Percentiles rank a stretch among this genome's conserved stretches.
These are phyloP conservation scores for Glyphotaelius pellucidus DNA, from an alignment of 2,888 invertebrate genomes.

Conservation along the genomic window DNA sequence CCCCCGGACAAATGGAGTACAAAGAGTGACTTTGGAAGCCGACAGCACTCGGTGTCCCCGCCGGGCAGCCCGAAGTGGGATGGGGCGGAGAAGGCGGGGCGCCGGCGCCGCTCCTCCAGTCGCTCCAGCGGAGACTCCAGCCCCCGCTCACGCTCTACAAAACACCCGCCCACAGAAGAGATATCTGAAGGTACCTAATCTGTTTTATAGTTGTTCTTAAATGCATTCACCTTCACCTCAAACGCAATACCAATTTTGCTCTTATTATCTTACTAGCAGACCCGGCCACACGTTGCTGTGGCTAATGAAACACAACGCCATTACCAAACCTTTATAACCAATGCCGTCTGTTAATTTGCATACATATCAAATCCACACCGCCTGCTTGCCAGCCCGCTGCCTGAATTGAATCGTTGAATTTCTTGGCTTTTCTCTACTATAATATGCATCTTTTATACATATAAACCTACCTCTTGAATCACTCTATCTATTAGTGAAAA, in stretches of 20 bases:
- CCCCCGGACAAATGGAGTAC: slow-evolving; percentile 63
- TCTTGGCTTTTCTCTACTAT: too few relatives aligned
- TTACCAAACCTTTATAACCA: too few relatives aligned
- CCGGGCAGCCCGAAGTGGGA: slow-evolving; percentile 34
- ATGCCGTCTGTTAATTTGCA: too few relatives aligned
- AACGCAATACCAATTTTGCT: not conserved
- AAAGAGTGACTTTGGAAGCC: slow-evolving; percentile 63
- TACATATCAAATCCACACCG: too few relatives aligned
- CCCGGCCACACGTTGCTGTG: too few relatives aligned
- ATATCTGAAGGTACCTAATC: slow-evolving; percentile 78
- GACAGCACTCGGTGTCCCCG: slow-evolving; percentile 56
- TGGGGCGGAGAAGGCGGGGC: slow-evolving; percentile 23
- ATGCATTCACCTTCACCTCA: slow-evolving; percentile 53
- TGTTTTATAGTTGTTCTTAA: slow-evolving; percentile 19
- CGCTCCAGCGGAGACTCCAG: slow-evolving; percentile 74
- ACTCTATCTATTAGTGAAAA: too few relatives aligned
- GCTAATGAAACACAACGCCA: too few relatives aligned
- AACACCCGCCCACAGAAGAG: slow-evolving; percentile 78
- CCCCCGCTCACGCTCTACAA: slow-evolving; percentile 73
- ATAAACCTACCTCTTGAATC: too few relatives aligned
- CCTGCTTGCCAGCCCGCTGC: too few relatives aligned
- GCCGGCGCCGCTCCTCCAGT: slow-evolving; percentile 73
- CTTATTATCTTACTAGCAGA: too few relatives aligned
- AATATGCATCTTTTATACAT: too few relatives aligned
- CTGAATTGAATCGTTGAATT: too few relatives aligned